Evolutionary conservation across 2,888 invertebrate species (phyloP).

Genomic region (Flabesymbios commensalis): DNA sequence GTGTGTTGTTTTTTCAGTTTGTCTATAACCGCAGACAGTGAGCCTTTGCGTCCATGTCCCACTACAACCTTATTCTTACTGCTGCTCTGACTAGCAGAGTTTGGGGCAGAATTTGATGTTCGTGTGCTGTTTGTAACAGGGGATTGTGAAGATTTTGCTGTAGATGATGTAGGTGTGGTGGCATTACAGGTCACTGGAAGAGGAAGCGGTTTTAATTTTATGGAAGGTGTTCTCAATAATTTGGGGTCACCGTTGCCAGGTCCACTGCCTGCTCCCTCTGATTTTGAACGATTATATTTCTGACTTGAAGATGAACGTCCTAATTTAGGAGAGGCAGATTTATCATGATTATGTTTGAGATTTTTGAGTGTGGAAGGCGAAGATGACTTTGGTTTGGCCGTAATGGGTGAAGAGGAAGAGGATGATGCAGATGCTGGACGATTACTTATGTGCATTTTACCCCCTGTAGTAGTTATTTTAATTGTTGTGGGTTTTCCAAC

Average conservation of each 20-base stretch:
- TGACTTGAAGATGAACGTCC: too few species aligned
- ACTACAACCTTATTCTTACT: background rate
- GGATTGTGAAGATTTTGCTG: background rate
- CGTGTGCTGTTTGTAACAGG: background rate
- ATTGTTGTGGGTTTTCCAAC: slow-evolving; percentile 15
- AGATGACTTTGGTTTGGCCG: background rate
- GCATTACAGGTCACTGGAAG: slow-evolving; percentile 63
- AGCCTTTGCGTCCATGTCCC: slow-evolving; percentile 38
- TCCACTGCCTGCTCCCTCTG: slow-evolving; percentile 7
- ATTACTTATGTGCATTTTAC: background rate
- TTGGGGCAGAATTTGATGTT: too few species aligned
- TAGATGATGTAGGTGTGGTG: slow-evolving; percentile 3
- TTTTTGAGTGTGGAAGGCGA: background rate
- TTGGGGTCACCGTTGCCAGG: slow-evolving; percentile 40
- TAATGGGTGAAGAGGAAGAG: background rate
- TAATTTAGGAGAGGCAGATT: too few species aligned
- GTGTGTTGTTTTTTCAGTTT: slow-evolving; percentile 68
- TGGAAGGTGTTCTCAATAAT: slow-evolving; percentile 48
- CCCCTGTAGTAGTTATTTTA: slow-evolving; percentile 14
- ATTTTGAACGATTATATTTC: too few species aligned
- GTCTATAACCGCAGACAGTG: slow-evolving; percentile 73
- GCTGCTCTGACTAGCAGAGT: background rate
- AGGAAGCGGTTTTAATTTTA: slow-evolving; percentile 69
- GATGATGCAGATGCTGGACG: background rate
- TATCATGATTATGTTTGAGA: too few species aligned